Evolutionary conservation across 2,888 invertebrate species (phyloP), one percentile per base, ranked within the genome.

Genomic region (Hydrotaea diabolus): DNA sequence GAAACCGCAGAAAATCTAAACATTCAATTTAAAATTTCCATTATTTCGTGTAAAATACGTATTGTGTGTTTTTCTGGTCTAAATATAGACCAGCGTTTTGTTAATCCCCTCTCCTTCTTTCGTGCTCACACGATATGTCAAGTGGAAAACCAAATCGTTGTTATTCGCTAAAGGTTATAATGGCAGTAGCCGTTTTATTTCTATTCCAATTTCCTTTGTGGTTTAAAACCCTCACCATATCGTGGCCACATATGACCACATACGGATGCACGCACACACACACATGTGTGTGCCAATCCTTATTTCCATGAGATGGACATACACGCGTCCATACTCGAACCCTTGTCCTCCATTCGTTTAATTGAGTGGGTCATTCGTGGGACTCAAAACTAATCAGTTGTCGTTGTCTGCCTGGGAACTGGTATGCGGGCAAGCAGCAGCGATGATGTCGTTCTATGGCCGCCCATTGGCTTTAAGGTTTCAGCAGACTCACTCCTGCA

Each of bases 371-470:
- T 39, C 49, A 31, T 53, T 55, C 23, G n/a, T 66, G 36, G 5
- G 36, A 4, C 11, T 23, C 62, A 49, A 13, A 72, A 64, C 72
- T 73, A 78, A 78, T 78, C 78, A 62, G 21, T n/a, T n/a, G n/a
- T 78, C 72, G 53, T 64, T 66, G 66, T 66, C 21, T 9, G 36
- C 36, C 7, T 31, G 31, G n/a, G n/a, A 4, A 64, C 17, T 36
- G 36, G 36, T 36, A 7, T 55, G 31, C 9, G n/a, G 64, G 36
- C 31, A 8, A 36, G 2, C 17, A n/a, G 3, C 64, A 43, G 36
- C 17, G 23, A 13, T 21, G 43, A n/a, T 21, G 11, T 26, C 26
- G 23, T 8, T 23, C 21, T 17, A 17, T 53, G 36, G 36, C 8
- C n/a, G 53, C 3, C 53, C 43, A 43, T 43, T 43, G 13, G 9